Evolutionary conservation across 2,113 vertebrate species (phyloP), one percentile per base, ranked within the genome.

Genomic region (Phalacrocorax aristotelis): DNA sequence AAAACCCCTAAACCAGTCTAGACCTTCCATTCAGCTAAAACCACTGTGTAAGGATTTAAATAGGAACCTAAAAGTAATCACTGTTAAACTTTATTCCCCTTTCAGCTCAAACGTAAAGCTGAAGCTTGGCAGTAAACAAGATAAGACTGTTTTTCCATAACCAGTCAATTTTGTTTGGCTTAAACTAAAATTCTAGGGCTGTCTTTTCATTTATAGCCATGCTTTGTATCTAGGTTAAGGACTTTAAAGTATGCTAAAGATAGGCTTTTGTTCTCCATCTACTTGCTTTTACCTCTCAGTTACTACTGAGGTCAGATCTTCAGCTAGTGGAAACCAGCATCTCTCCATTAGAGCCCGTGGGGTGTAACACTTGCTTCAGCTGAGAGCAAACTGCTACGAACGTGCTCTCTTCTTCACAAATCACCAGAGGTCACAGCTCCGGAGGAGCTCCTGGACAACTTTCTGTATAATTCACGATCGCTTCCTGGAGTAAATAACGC

Each of bases 201-300:
- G 65, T 22, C 32, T 68, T 69, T 82, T 70, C 65, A 9, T 85
- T 46, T 76, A 36, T 49, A 70, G 32, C n/a, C 40, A 20, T 1
- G n/a, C 70, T 85, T 82, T 70, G n/a, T 57, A 44, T 17, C 69
- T 52, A 21, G 70, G 84, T 95, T 91, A 79, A 89, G 83, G 71
- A 64, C 60, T 82, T 85, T 36, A 78, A 82, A 88, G 87, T 44
- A 54, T 32, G 40, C 49, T 84, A 77, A 80, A 54, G 79, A 40
- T 1, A 36, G 65, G 87, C 30, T 65, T 91, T 88, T 91, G 49
- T 86, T 85, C 83, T 49, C 70, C 61, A 30, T 5, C 65, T 74
- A 16, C 75, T 82, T 81, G 65, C 54, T 72, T 54, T 76, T 92
- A 22, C 61, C 40, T 82, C 83, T 81, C 38, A 9, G 65, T 38